Conservation (phyloP, 2,113 vertebrate species). For the Engraulis encrasicolus region DNA sequence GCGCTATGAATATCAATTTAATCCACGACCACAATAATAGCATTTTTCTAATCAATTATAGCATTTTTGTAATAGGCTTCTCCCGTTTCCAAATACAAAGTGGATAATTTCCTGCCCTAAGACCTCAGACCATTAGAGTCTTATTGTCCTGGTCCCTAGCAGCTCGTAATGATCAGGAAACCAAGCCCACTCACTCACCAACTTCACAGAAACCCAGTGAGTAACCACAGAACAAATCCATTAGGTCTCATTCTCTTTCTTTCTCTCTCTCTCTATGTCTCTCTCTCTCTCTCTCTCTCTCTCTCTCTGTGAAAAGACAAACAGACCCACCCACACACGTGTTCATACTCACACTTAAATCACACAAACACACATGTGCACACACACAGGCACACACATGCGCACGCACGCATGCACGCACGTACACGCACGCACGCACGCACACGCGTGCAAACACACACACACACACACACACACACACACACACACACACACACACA, state of each 20-base stretch:
- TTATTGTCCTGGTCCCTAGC: background rate
- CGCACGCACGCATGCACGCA: background rate
- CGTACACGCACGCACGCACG: background rate
- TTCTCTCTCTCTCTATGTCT: background rate
- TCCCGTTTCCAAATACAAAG: background rate
- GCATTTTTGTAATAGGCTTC: background rate
- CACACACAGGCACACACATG: background rate
- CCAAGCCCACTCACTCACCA: slow-evolving; percentile 1
- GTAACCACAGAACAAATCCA: background rate
- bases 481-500: background rate
- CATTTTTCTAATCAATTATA: no score
- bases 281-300: background rate
- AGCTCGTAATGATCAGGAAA: background rate
- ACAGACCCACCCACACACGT: no score
- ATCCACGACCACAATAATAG: background rate
- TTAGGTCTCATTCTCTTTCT: background rate
- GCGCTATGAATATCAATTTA: background rate
- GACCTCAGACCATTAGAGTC: background rate
- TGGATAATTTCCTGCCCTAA: background rate
- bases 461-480: background rate
- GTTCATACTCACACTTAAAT: background rate
- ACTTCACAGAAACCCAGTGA: background rate
- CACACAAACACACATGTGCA: background rate
- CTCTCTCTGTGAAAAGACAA: background rate
- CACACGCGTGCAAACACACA: no score